phyloP scores from a whole-genome alignment of 2,113 vertebrate genomes.

The Nycticorax nycticorax region DNA sequence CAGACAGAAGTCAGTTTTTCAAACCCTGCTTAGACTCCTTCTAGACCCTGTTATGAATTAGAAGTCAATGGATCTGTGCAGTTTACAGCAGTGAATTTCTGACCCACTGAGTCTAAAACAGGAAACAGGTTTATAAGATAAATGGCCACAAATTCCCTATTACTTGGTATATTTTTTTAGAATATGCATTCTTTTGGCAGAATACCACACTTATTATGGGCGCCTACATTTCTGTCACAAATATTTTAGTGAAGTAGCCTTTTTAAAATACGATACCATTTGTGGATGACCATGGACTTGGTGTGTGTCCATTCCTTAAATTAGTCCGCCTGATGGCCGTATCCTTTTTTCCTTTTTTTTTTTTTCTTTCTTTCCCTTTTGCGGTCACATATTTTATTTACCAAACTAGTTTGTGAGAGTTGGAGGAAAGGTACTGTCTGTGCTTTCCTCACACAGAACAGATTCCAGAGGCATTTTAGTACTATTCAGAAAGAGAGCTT shows the following conservation, averaged over 20 bases:
- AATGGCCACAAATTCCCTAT: conserved; percentile 10
- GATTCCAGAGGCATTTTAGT: conserved; percentile 43
- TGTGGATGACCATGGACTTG: neutral
- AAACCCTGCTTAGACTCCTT: neutral
- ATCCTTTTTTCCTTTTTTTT: neutral
- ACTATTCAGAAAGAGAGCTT: conserved; percentile 15
- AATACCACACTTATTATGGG: neutral
- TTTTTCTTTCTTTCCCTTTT: neutral
- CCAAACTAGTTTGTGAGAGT: neutral
- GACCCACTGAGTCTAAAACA: neutral
- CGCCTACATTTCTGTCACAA: neutral
- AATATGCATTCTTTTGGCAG: neutral
- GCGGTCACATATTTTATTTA: conserved; percentile 13
- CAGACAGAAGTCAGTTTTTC: neutral
- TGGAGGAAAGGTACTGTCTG: conserved; percentile 13
- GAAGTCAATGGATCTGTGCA: neutral
- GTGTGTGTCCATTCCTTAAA: conserved; percentile 1
- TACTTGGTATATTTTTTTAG: neutral
- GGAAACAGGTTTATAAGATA: neutral
- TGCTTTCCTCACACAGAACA: neutral
- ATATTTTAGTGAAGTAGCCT: neutral
- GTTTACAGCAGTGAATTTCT: conserved; percentile 11
- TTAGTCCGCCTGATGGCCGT: neutral
- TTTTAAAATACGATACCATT: neutral
- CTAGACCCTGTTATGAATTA: neutral